These are phyloP conservation scores for Ammodytes marinus DNA, from an alignment of 2,113 vertebrate species.

Conservation along the genomic window DNA sequence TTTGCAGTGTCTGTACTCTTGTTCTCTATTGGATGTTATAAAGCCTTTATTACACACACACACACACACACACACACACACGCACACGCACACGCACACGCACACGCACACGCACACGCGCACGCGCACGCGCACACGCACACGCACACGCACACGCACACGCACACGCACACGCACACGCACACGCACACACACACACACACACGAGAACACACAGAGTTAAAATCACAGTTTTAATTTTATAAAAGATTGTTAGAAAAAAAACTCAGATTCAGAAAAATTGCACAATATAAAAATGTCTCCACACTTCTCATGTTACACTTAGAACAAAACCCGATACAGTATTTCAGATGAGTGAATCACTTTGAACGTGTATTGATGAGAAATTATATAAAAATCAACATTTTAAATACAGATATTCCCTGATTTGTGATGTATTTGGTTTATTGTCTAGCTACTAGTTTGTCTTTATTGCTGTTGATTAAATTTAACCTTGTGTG, in stretches of 20 bases:
- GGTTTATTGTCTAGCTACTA: background rate
- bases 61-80: no score
- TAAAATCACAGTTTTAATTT: conserved; percentile 24
- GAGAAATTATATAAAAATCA: rapidly evolving
- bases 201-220: background rate
- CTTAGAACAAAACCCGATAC: background rate
- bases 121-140: no score
- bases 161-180: no score
- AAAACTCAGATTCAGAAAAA: conserved; percentile 22
- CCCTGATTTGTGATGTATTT: conserved; percentile 37
- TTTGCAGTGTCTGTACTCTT: no score
- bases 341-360: background rate
- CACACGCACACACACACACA: no score
- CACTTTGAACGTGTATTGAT: background rate
- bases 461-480: conserved; percentile 9
- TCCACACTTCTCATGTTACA: rapidly evolving
- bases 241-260: conserved; percentile 5
- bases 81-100: no score
- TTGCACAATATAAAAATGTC: background rate
- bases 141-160: no score
- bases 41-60: no score
- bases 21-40: no score
- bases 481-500: background rate
- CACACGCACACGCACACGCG: no score
- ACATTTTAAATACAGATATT: conserved; percentile 26